Evolutionary conservation across 2,888 invertebrate genomes (phyloP), one percentile per base, ranked within the genome.

Genomic region (Sericinus montela): DNA sequence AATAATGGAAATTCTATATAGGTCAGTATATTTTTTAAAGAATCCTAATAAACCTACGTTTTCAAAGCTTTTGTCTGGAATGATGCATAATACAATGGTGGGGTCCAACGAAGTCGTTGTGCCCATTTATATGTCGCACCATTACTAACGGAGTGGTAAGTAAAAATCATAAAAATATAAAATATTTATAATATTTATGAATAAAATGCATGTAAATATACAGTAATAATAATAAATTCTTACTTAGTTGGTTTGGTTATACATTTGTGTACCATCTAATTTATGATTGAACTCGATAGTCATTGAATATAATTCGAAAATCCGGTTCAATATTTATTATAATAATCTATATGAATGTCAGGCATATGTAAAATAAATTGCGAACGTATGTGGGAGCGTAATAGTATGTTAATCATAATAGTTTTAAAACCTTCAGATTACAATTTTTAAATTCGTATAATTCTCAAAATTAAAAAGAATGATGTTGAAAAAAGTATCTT

Each of bases 381-480:
- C 52, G 56, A 57, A 46, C 49, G 54, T 53, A 54, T 56, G 54
- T 32, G 7, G 19, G 5, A 19, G 5, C 19, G n/a, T n/a, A n/a
- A 3, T 23, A 5, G n/a, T 55, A 59, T 56, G 54, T 55, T 56
- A 54, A 55, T 58, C 51, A 55, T 57, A 50, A 39, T 45, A 47
- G 44, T 51, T 45, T n/a, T 46, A 41, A 44, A 49, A 39, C 48
- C 44, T 49, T 44, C 28, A 34, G 29, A 49, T 49, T 39, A 43
- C 48, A 38, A 44, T 49, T 44, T 39, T 49, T n/a, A n/a, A n/a
- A 49, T 44, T 39, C 19, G 19, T 49, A 32, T n/a, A 32, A 48
- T 6, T 28, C 43, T 45, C 32, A 44, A 48, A 44, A 19, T 5
- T 19, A 19, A 19, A 19, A 3, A 19, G 2, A 5, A 19, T 19